Evolutionary conservation across 2,113 vertebrate species (phyloP).

Genomic region (Chaetodon auriga): DNA sequence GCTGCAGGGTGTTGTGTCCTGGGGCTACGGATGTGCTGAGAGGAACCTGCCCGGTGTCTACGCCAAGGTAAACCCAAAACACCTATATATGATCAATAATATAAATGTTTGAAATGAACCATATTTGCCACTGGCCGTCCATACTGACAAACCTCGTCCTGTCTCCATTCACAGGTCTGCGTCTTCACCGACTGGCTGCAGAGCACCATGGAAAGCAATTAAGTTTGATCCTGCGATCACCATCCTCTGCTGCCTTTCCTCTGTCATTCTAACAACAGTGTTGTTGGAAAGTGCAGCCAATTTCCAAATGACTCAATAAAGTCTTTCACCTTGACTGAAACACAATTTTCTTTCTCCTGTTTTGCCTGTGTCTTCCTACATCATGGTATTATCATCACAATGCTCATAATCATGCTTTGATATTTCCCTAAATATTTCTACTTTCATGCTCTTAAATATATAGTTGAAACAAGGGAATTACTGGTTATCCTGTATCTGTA

Average conservation of each 20-base stretch:
- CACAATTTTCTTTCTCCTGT: neutral
- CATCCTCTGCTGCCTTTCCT: conserved; percentile 23
- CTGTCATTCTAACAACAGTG: neutral
- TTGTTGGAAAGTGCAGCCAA: conserved; percentile 4
- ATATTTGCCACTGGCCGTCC: neutral
- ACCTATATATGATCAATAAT: neutral
- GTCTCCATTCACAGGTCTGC: conserved; percentile 70
- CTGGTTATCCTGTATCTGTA: neutral
- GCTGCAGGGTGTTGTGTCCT: conserved; percentile 88
- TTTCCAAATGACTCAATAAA: conserved; percentile 57
- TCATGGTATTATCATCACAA: neutral
- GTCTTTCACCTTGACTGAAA: neutral
- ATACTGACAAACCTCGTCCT: neutral
- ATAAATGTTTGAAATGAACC: neutral
- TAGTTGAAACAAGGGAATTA: neutral
- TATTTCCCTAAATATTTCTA: neutral
- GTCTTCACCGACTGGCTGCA: conserved; percentile 72
- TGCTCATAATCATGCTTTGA: neutral
- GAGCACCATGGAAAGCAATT: conserved; percentile 68
- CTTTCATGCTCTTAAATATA: neutral
- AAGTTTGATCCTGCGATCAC: conserved; percentile 24
- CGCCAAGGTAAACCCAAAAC: conserved; percentile 63
- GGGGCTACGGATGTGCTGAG: conserved; percentile 84
- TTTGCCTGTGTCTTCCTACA: neutral
- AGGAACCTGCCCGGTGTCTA: conserved; percentile 83